phyloP scores from a whole-genome alignment of 2,797 vertebrate genomes.

The Myotis daubentonii region DNA sequence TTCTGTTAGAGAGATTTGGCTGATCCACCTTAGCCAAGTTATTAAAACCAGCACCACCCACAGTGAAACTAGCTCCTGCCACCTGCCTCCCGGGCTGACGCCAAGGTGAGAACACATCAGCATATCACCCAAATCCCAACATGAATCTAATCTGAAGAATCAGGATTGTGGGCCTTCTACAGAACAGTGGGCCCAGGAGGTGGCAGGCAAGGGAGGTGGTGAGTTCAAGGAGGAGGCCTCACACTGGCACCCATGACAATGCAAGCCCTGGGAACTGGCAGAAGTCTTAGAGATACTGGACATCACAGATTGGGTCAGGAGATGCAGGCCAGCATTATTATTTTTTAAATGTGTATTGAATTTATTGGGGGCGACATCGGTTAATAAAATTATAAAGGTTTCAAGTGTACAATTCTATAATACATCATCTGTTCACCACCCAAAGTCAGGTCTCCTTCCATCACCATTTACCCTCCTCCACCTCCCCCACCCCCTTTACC shows the following conservation, averaged over 20 bases:
- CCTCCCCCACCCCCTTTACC: not conserved
- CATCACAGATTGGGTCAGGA: not conserved
- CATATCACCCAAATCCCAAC: not conserved
- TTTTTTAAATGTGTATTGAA: not conserved
- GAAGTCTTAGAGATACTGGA: not conserved
- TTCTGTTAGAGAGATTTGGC: not conserved
- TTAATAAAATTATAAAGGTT: not conserved
- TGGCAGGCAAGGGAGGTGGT: not conserved
- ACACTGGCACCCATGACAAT: accelerated
- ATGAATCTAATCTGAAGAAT: not conserved
- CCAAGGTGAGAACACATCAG: not conserved
- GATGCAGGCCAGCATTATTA: not conserved
- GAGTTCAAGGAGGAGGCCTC: not conserved
- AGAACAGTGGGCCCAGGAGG: not conserved
- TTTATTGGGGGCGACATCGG: not conserved
- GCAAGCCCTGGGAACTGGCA: not conserved
- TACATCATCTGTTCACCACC: not conserved
- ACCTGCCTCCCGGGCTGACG: not conserved
- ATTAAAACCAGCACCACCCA: not conserved
- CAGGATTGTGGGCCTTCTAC: too few species aligned
- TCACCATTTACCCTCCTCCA: not conserved
- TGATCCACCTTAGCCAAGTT: not conserved
- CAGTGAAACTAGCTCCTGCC: not conserved
- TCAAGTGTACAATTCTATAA: not conserved
- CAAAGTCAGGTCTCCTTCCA: not conserved